Conservation (phyloP, 2,888 invertebrate species). For the Pollenia labialis region DNA sequence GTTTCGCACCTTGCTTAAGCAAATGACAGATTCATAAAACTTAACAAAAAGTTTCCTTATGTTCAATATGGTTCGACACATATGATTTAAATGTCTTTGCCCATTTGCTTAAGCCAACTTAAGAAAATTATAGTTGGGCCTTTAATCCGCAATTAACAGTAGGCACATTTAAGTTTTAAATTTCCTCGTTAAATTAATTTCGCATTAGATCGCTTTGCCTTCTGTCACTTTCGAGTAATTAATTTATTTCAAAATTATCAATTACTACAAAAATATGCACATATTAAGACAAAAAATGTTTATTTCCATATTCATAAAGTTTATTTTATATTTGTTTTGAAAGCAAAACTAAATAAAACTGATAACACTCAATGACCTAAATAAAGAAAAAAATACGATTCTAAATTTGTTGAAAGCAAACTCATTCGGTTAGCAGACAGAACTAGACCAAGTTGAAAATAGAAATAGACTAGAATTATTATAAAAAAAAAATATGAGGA, state of each 20-base stretch:
- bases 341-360: slow-evolving; percentile 22
- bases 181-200: too few species aligned
- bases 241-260: neutral
- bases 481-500: slow-evolving; percentile 34
- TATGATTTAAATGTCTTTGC: too few species aligned
- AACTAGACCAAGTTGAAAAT: slow-evolving; percentile 4
- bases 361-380: slow-evolving; percentile 62
- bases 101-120: too few species aligned
- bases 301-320: neutral
- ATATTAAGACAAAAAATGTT: neutral
- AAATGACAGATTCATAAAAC: too few species aligned
- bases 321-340: slow-evolving; percentile 10
- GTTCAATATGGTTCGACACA: too few species aligned
- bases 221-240: too few species aligned
- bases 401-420: neutral
- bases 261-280: neutral
- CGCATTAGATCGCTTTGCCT: too few species aligned
- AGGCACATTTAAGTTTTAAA: too few species aligned
- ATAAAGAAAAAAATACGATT: neutral
- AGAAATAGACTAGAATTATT: neutral
- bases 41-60: too few species aligned
- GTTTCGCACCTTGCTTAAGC: too few species aligned
- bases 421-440: slow-evolving; percentile 22
- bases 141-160: too few species aligned
- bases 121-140: too few species aligned